Evolutionary conservation across 1,140 invertebrate species (phyloP), one percentile per base, ranked within the genome.

Genomic region (Aphaenogaster ashmeadi): DNA sequence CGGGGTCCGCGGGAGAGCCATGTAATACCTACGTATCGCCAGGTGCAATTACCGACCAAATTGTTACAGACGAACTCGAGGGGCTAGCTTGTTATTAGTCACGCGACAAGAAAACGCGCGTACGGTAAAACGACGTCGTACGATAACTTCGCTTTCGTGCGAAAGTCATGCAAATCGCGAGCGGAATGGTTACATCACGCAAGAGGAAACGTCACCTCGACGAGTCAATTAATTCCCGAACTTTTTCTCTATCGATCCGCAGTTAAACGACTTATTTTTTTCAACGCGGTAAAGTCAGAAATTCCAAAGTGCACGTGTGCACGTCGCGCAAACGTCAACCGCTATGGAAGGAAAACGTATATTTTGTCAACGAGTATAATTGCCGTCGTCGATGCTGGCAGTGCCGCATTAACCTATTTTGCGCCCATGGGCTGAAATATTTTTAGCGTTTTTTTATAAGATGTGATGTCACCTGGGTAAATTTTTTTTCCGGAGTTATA

Each of bases 51-150:
- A 81, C 50, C 52, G 21, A n/a, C 6, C n/a, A 86, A 91, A 86
- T 90, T 67, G 74, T 71, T 71, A 72, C 60, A 52, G 62, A 56
- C 27, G 11, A 83, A 52, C 54, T 41, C 36, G 44, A 81, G 13
- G 60, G 50, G 41, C n/a, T 36, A n/a, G 38, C 60, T 88, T 75
- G 62, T 91, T 90, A 86, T 90, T 88, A 54, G 89, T 90, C 87
- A 91, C 89, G 89, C 90, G 90, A 91, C 84, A 90, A 90, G 69
- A 78, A 80, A 90, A 79, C 60, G 21, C 75, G 44, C 72, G 75
- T 74, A 88, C 38, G 6, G 77, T 27, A 13, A 52, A 44, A 69
- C 27, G 67, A 87, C 62, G 50, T 74, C 66, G 71, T 56, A 54
- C 62, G 11, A 54, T 27, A 27, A 33, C 36, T 50, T 60, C 67